A percentile compares a stretch with the other conserved stretches of the same genome.
phyloP scores from a whole-genome alignment of 2,113 vertebrate genomes.

The Prunella himalayana region DNA sequence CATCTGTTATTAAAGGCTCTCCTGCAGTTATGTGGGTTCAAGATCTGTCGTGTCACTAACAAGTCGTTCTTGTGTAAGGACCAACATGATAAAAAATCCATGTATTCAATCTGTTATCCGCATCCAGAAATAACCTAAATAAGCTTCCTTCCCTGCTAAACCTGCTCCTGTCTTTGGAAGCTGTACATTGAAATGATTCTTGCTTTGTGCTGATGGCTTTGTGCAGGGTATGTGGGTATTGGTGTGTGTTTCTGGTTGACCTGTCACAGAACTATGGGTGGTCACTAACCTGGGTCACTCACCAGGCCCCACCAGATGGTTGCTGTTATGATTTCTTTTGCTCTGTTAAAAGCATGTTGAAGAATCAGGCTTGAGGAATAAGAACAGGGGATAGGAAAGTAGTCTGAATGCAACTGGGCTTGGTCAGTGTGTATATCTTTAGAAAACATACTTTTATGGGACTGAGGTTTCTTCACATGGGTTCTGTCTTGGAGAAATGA shows the following conservation, averaged over 20 bases:
- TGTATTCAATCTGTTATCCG: not conserved
- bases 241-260: not conserved
- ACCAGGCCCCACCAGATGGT: not conserved
- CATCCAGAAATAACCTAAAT: not conserved
- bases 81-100: not conserved
- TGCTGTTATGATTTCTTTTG: not conserved
- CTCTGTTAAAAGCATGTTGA: not conserved
- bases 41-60: not conserved
- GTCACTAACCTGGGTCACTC: not conserved
- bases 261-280: not conserved
- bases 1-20: not conserved
- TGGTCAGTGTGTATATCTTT: not conserved
- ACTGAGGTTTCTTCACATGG: not conserved
- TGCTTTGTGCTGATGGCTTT: not conserved
- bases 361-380: not conserved
- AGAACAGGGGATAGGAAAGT: not conserved
- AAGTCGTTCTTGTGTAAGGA: not conserved
- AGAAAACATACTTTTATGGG: not conserved
- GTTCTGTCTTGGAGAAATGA: not conserved
- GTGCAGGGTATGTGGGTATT: not conserved
- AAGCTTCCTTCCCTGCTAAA: not conserved
- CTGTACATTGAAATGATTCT: not conserved
- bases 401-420: not conserved
- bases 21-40: not conserved
- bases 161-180: not conserved